phyloP scores from a whole-genome alignment of 2,797 vertebrate species.

The Artibeus jamaicensis region DNA sequence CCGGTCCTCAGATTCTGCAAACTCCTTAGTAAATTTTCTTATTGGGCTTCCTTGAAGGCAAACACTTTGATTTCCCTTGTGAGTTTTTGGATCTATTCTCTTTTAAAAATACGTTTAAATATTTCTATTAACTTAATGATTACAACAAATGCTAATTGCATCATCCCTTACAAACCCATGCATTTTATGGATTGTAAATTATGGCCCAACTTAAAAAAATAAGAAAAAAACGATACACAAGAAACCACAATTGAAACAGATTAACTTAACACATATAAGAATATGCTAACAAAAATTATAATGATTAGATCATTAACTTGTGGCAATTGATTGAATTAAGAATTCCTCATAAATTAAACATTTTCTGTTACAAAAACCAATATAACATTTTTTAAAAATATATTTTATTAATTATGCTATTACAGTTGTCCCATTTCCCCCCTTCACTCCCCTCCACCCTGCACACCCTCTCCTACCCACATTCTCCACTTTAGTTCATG shows the following conservation, averaged over 20 bases:
- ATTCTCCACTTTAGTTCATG: no score
- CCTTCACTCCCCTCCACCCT: no score
- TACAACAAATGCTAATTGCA: constrained; percentile 93
- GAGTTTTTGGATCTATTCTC: neutral
- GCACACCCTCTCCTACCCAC: no score
- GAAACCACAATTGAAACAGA: constrained; percentile 96
- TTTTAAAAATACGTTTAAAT: constrained; percentile 78
- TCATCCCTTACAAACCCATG: constrained; percentile 97
- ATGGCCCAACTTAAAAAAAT: constrained; percentile 90
- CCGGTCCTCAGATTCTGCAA: neutral
- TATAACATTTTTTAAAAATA: constrained; percentile 41
- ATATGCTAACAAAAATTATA: constrained; percentile 90
- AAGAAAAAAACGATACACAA: constrained; percentile 86
- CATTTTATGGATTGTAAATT: constrained; percentile 96
- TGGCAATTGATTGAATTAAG: constrained; percentile 93
- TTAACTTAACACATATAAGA: constrained; percentile 95
- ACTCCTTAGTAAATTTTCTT: neutral
- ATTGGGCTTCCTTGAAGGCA: neutral
- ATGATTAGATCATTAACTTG: constrained; percentile 90
- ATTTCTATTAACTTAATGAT: constrained; percentile 98
- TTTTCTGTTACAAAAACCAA: constrained; percentile 88
- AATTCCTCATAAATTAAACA: constrained; percentile 94
- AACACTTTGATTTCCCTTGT: neutral
- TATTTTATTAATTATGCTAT: no score
- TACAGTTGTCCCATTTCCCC: no score